phyloP scores from a whole-genome alignment of 92 coral and sea anemone species.

The Bergia puertoricense region DNA sequence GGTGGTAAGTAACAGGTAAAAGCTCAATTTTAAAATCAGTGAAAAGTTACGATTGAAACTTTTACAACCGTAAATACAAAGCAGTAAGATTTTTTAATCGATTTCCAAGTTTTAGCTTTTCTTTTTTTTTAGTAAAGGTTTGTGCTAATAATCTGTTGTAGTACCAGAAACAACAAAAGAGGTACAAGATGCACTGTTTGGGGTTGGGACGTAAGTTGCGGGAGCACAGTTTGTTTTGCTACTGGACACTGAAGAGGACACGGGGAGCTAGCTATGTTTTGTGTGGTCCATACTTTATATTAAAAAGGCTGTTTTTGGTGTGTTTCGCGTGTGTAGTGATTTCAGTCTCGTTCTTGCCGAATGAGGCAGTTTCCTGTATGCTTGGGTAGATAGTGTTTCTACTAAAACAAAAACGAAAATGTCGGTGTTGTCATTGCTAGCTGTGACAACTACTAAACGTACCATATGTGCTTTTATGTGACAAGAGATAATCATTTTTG shows the following conservation, averaged over 20 bases:
- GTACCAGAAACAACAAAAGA: not conserved
- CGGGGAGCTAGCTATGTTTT: not conserved
- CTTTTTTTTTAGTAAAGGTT: not conserved
- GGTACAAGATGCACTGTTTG: not conserved
- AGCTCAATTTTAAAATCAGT: not conserved
- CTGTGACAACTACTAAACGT: too few species aligned
- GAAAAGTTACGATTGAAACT: not conserved
- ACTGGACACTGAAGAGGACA: not conserved
- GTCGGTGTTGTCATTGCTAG: too few species aligned
- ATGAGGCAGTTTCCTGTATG: not conserved
- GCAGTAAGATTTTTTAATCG: too few species aligned
- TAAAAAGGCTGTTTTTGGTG: not conserved
- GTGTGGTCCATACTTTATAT: too few species aligned
- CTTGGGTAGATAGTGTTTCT: not conserved
- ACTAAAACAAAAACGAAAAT: too few species aligned
- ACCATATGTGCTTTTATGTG: too few species aligned
- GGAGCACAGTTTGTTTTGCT: too few species aligned
- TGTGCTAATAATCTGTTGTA: not conserved
- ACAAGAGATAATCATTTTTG: too few species aligned
- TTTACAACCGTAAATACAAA: not conserved
- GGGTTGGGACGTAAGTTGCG: too few species aligned
- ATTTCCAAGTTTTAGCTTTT: not conserved
- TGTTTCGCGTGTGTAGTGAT: not conserved
- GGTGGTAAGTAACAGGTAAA: not conserved
- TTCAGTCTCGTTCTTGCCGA: not conserved